phyloP scores from a whole-genome alignment of 1,140 invertebrate species.

The Vollenhovia emeryi region DNA sequence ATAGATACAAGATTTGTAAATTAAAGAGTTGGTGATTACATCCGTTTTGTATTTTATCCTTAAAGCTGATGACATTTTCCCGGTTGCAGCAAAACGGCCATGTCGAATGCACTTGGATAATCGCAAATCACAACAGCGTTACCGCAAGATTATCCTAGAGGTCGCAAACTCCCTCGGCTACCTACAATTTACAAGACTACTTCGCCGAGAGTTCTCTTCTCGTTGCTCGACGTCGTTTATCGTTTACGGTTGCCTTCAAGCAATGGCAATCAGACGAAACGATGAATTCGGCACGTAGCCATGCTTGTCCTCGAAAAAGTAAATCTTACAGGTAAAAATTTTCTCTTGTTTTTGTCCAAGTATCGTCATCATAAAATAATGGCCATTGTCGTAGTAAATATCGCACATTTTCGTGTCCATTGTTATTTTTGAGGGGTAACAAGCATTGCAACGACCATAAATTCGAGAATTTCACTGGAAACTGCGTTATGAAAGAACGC shows the following conservation, averaged over 20 bases:
- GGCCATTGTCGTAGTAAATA: neutral
- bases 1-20: neutral
- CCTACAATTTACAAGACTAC: constrained; percentile 51
- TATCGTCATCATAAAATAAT: neutral
- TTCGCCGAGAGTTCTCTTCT: constrained; percentile 18
- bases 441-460: neutral
- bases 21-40: neutral
- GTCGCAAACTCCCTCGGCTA: constrained; percentile 44
- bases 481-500: neutral
- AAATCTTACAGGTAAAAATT: constrained; percentile 1
- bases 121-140: constrained; percentile 52
- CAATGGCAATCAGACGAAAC: constrained; percentile 15
- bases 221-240: neutral
- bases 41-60: neutral
- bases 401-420: neutral
- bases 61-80: neutral
- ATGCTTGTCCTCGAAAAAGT: neutral
- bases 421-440: neutral
- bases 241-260: neutral
- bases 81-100: neutral
- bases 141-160: constrained; percentile 52
- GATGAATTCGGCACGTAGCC: neutral
- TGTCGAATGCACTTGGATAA: constrained; percentile 28
- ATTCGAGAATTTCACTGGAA: neutral
- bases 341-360: neutral